Base-by-base conservation (phyloP, 2,888 invertebrate species). In the Agrilus cyanescens region DNA sequence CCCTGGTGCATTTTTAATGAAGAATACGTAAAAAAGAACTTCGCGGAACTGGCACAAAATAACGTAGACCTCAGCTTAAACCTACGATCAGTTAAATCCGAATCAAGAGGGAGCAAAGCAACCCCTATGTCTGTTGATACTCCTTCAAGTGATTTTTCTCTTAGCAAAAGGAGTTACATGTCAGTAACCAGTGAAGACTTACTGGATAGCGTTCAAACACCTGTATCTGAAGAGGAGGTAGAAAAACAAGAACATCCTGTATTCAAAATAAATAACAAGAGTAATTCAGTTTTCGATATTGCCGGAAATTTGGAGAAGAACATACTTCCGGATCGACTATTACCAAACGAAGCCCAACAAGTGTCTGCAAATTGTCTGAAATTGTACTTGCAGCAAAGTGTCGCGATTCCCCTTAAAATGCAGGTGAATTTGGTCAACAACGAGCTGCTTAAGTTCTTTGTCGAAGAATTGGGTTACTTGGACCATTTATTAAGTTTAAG, bases 401-500 rank as follows among this genome's bases (percentile, higher is more conserved):
- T 86, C 2, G 69, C 77, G 57, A 65, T 82, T 44, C 85, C 86
- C 0, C 59, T 86, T 3, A 72, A 73, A 8, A 74, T 78, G 15
- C 85, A 86, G 55, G 69, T 78, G 39, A 76, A 78, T 50, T 70
- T 86, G 10, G 76, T 84, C 0, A 82, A 83, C 45, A 80, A 78
- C 46, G 83, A 84, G 6, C 74, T 85, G 14, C 64, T 86, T 46
- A 81, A 79, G 29, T 75, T 81, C 57, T 79, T 81, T 51, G 64
- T 86, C 0, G 70, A 74, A 0, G 75, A 81, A 46, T 67, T 80
- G 13, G 76, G 81, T 39, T 73, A 82, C 59, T 70, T 85, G 32
- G 74, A 78, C 14, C 85, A 87, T 63, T 69, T 86, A 50, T 75
- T 75, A 35, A 81, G 80, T 60, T 63, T 87, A n/a, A 73, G 83